Base-by-base conservation (phyloP, 2,888 invertebrate species). In the Leucophenga montana region DNA sequence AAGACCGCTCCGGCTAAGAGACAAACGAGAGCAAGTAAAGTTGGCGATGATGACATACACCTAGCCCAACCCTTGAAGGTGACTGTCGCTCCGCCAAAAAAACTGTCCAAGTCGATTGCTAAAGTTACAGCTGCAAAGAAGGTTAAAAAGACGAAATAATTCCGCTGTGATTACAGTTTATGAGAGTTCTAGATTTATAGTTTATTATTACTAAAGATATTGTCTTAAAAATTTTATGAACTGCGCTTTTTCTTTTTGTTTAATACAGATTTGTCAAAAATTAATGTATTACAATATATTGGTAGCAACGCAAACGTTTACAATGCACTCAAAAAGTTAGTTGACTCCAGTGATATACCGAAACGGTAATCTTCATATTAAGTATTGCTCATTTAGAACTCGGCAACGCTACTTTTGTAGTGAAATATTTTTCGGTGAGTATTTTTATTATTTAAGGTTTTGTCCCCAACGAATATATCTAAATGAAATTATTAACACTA, bases 11-110 rank as follows among this genome's bases (percentile, higher is more conserved):
- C 39, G 39, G 5, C 39, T 82, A 57, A 71, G 83, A 4, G 46
- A 86, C 0, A 86, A 86, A 65, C 82, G 85, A 8, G 88, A 88
- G 59, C 84, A 85, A 0, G 79, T 80, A 14, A 57, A 76, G 1
- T 87, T 87, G 5, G 85, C 82, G 0, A 75, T 88, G 1, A 78
- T 85, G 39, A 89, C 88, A 56, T 6, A 33, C 0, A 76, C 56
- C 5, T 79, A 85, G 71, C 73, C 14, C 67, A 74, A 13, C 53
- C 74, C 14, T 71, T 88, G 71, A 80, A 85, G 71, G 31, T 83
- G 14, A 75, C 71, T 14, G 85, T 78, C n/a, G 86, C 39, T 39
- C 39, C 8, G 8, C 9, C 11, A 5, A 85, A 86, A 53, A 78
- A 85, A 73, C 64, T 87, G 44, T 79, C 80, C 18, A 82, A 86